These are phyloP conservation scores for Mesembrinibis cayennensis DNA, from an alignment of 2,113 vertebrate species.

Conservation along the genomic window DNA sequence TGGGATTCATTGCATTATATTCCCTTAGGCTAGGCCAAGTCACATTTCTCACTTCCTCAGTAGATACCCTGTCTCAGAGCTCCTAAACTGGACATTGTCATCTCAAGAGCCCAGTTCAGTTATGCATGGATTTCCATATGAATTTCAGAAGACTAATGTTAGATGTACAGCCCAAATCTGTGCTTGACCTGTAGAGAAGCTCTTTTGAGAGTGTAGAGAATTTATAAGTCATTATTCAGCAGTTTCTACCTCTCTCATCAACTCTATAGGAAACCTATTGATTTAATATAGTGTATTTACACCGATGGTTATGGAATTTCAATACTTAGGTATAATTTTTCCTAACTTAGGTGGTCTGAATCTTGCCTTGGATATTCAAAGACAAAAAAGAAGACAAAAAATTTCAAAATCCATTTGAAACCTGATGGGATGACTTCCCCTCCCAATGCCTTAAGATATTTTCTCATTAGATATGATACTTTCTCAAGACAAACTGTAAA, in stretches of 20 bases:
- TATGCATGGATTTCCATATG: background rate
- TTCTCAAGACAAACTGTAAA: background rate
- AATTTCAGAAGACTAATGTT: background rate
- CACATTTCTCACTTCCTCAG: background rate
- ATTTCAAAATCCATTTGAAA: background rate
- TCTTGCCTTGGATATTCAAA: background rate
- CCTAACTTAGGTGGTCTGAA: background rate
- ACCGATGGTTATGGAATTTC: background rate
- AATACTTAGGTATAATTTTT: background rate
- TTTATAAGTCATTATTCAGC: background rate
- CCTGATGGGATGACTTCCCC: background rate
- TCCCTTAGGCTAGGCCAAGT: background rate
- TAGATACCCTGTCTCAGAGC: background rate
- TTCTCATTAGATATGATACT: background rate
- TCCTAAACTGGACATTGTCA: background rate
- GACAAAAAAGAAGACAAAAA: background rate
- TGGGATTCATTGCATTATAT: background rate
- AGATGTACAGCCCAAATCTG: background rate
- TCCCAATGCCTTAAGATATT: background rate
- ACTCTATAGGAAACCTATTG: background rate
- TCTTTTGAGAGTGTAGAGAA: background rate
- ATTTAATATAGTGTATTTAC: background rate
- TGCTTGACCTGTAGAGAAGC: background rate
- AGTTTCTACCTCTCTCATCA: background rate
- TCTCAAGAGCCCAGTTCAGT: background rate